Percentiles rank a stretch among this genome's conserved stretches.
These are phyloP conservation scores for Accipiter virgatus DNA, from an alignment of 2,113 vertebrate genomes.

Conservation along the genomic window DNA sequence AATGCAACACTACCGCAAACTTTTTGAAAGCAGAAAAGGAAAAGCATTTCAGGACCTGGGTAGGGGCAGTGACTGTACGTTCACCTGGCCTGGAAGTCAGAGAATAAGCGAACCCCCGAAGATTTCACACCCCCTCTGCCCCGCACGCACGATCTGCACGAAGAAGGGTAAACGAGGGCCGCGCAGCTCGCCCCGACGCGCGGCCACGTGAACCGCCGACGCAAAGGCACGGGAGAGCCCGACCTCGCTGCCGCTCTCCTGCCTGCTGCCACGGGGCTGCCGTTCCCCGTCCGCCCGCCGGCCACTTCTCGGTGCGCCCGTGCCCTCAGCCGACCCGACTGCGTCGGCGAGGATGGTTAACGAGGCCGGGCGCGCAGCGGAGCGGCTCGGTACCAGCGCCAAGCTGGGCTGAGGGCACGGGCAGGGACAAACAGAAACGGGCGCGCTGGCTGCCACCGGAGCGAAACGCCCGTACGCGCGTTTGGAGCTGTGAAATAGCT, in stretches of 20 bases:
- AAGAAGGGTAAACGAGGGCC: too few species aligned
- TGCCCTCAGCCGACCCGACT: background rate
- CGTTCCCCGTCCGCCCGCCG: accelerated
- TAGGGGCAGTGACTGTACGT: background rate
- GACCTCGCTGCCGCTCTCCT: background rate
- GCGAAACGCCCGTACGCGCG: accelerated
- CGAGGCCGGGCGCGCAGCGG: background rate
- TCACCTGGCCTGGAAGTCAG: too few species aligned
- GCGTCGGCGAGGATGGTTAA: background rate
- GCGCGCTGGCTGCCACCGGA: accelerated
- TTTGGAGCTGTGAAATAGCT: background rate
- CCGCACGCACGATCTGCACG: too few species aligned
- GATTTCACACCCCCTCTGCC: background rate
- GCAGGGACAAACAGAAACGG: too few species aligned
- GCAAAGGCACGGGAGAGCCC: background rate
- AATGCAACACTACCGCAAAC: accelerated
- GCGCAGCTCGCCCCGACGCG: background rate
- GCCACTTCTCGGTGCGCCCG: background rate
- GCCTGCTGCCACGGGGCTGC: background rate
- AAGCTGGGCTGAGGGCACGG: background rate
- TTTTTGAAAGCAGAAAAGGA: background rate
- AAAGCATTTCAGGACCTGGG: background rate
- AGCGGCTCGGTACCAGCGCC: background rate
- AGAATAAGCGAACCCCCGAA: background rate
- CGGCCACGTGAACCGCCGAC: accelerated